Conservation (phyloP, 2,113 vertebrate species). For the Cariama cristata region DNA sequence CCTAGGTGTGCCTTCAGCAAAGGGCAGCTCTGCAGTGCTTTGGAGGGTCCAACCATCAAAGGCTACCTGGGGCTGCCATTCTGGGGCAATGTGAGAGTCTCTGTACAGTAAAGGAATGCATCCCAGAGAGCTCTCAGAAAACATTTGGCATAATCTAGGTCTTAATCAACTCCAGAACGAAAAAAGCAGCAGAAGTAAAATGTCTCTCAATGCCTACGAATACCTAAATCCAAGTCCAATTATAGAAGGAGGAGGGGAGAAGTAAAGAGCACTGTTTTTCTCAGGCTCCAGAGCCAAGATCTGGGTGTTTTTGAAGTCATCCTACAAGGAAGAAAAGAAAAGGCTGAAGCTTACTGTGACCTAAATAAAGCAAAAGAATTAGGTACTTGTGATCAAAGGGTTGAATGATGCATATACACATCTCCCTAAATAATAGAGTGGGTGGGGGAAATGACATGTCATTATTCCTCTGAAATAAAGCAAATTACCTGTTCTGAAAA, state of each 20-base stretch:
- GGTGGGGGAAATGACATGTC: slow-evolving; percentile 27
- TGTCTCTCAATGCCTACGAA: neutral
- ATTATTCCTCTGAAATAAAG: slow-evolving; percentile 55
- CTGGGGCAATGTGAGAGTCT: neutral
- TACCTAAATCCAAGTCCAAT: slow-evolving; percentile 6
- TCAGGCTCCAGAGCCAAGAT: slow-evolving; percentile 13
- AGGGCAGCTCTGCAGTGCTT: neutral
- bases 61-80: neutral
- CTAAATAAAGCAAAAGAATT: slow-evolving; percentile 55
- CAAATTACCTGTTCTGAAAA: slow-evolving; percentile 45
- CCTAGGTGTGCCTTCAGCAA: neutral
- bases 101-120: neutral
- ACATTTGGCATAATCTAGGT: neutral
- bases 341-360: slow-evolving; percentile 39
- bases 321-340: slow-evolving; percentile 24
- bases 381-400: slow-evolving; percentile 54
- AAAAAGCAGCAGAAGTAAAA: slow-evolving; percentile 12
- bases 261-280: neutral
- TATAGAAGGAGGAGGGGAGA: neutral
- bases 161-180: neutral
- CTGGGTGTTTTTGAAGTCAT: slow-evolving; percentile 33
- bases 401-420: slow-evolving; percentile 53
- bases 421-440: slow-evolving; percentile 36
- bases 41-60: neutral
- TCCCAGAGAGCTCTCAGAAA: neutral